Evolutionary conservation across 92 coral and sea anemone species (phyloP).

Genomic region (Diadumene lineata): DNA sequence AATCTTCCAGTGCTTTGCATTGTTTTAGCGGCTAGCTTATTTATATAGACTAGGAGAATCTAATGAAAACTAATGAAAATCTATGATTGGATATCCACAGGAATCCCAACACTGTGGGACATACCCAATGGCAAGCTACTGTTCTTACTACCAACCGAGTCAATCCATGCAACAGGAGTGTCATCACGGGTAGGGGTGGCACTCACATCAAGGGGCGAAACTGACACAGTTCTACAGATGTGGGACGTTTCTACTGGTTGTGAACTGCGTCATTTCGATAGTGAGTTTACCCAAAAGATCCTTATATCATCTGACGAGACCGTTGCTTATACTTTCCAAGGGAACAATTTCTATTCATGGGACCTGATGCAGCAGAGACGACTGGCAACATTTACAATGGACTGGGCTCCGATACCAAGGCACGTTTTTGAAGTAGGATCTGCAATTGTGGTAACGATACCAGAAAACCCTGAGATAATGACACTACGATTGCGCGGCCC

Average conservation of each 20-base stretch:
- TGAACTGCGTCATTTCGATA: slow-evolving; percentile 25
- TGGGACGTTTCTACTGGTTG: slow-evolving; percentile 48
- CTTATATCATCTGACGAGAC: slow-evolving; percentile 25
- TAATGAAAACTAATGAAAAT: too few relatives aligned
- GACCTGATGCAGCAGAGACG: slow-evolving; percentile 30
- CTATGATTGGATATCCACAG: neutral
- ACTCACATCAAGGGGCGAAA: slow-evolving; percentile 40
- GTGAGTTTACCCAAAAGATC: slow-evolving; percentile 47
- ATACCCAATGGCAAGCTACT: slow-evolving; percentile 22
- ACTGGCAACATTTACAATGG: slow-evolving; percentile 59
- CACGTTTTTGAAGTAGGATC: slow-evolving; percentile 50
- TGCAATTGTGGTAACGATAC: slow-evolving; percentile 47
- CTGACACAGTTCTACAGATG: slow-evolving; percentile 32
- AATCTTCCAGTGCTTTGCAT: too few relatives aligned
- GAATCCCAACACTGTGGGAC: slow-evolving; percentile 52
- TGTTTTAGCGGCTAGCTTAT: too few relatives aligned
- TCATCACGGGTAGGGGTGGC: slow-evolving; percentile 30
- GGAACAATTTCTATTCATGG: slow-evolving; percentile 52
- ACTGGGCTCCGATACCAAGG: slow-evolving; percentile 56
- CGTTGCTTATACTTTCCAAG: slow-evolving; percentile 52
- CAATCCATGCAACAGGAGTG: slow-evolving; percentile 44
- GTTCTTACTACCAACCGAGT: slow-evolving; percentile 16
- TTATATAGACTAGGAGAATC: too few relatives aligned
- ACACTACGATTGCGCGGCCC: slow-evolving; percentile 30
- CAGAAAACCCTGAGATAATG: slow-evolving; percentile 36